Evolutionary conservation across 2,888 invertebrate genomes (phyloP).

Genomic region (Drosophila lutescens): DNA sequence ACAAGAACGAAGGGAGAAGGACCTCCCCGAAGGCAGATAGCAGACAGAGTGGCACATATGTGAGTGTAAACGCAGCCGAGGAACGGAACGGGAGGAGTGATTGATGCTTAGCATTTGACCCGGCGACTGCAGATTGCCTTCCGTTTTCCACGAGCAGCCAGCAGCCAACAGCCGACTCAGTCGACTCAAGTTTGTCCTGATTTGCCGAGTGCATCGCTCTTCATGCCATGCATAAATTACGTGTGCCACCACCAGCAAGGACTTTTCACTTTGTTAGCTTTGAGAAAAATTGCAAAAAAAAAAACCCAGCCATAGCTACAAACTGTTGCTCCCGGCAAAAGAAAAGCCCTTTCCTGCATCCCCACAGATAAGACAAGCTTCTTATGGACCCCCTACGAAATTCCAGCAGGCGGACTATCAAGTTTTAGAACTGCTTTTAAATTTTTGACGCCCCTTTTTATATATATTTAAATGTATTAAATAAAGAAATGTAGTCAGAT

Average conservation of each 20-base stretch:
- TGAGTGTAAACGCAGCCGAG: not conserved
- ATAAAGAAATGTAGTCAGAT: too few relatives aligned
- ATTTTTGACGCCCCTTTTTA: too few relatives aligned
- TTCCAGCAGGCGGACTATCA: not conserved
- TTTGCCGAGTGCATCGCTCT: constrained; percentile 51
- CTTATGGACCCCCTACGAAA: constrained; percentile 14
- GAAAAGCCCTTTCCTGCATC: constrained; percentile 11
- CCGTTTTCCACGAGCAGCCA: constrained; percentile 7
- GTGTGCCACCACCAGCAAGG: constrained; percentile 23
- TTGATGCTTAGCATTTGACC: constrained; percentile 60
- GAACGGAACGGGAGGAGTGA: constrained; percentile 24
- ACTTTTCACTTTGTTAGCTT: constrained; percentile 39
- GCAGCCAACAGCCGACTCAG: not conserved
- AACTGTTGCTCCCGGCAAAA: constrained; percentile 17
- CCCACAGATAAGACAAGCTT: constrained; percentile 25
- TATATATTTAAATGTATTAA: too few relatives aligned
- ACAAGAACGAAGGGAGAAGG: not conserved
- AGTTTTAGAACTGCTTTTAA: not conserved
- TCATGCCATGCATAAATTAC: constrained; percentile 67
- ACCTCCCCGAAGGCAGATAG: not conserved
- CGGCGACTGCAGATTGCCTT: constrained; percentile 33
- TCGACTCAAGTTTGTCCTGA: constrained; percentile 1
- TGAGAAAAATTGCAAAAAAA: constrained; percentile 25
- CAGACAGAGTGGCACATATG: not conserved
- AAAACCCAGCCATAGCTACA: not conserved